Base-by-base conservation (phyloP, 2,797 vertebrate species). In the Anguilla obscura region DNA sequence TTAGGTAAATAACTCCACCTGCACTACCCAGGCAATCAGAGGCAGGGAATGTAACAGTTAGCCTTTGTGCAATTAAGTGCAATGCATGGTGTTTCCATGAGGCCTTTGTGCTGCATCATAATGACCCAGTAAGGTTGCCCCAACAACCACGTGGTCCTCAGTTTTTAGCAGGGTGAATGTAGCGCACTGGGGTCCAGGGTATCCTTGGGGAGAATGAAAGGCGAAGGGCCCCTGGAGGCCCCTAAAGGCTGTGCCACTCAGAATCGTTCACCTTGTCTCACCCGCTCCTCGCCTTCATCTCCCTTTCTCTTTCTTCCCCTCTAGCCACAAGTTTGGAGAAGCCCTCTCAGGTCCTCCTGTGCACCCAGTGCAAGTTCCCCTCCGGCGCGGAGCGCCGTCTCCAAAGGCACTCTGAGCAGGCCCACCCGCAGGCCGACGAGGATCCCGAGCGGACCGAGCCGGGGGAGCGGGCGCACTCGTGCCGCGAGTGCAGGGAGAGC, bases 321-420 rank as follows among this genome's bases (percentile, higher is more conserved):
- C 7, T 45, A 96, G 95, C 92, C 88, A 91, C 45, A 48, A 89
- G 76, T 24, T 1, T 88, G 1, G 36, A 92, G 0, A 87, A 63
- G 0, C n/a, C 90, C 0, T 90, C 91, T 56, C 91, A 94, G 86
- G 74, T 93, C 90, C 95, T 93, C 89, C 85, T 87, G 76, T 97
- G 96, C 82, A 76, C 93, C 69, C 88, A 91, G 85, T 96, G 96
- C 86, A 92, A 90, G 89, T 94, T 95, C 74, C 91, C 95, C 76
- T 96, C 96, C 90, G 95, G 95, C 0, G 94, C 95, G 0, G 92
- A 95, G 89, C 90, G 89, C 87, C 96, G 96, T 91, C 93, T 96
- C 50, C 94, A 94, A 87, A 89, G 93, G 14, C 96, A 96, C 21
- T 87, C 91, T 0, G 92, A 95, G 18, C 60, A 82, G 85, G 93